Evolutionary conservation across 2,797 vertebrate genomes (phyloP).

Genomic region (Lateolabrax maculatus): DNA sequence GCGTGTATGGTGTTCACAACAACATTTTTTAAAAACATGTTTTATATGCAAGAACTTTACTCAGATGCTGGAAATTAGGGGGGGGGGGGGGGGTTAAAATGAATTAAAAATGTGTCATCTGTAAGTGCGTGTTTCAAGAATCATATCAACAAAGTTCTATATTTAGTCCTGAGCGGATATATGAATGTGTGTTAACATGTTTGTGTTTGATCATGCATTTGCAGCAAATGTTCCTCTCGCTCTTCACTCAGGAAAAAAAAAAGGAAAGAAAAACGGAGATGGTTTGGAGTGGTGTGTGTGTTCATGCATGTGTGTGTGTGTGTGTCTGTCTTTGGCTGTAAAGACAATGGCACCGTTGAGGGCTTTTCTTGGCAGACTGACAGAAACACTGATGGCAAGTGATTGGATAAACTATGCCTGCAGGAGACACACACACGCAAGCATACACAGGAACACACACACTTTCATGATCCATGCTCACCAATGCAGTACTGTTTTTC

Average conservation of each 20-base stretch:
- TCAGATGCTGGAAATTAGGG: background rate
- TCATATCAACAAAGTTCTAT: background rate
- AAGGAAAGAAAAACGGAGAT: background rate
- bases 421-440: conserved; percentile 59
- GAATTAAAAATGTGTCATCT: background rate
- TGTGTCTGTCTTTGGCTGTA: conserved; percentile 48
- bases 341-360: conserved; percentile 70
- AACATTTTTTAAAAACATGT: background rate
- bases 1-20: background rate
- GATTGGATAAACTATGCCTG: conserved; percentile 79
- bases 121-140: background rate
- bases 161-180: background rate
- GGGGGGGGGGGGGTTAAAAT: background rate
- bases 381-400: conserved; percentile 78
- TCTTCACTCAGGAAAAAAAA: conserved; percentile 8
- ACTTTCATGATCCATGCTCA: conserved; percentile 48
- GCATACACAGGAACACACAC: conserved; percentile 39
- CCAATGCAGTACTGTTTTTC: conserved; percentile 33
- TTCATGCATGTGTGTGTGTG: conserved; percentile 12
- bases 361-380: conserved; percentile 76
- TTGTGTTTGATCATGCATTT: conserved; percentile 45
- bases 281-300: background rate
- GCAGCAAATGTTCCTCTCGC: conserved; percentile 20
- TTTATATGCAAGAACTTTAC: background rate
- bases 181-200: conserved; percentile 17